These are phyloP conservation scores for Aurelia aurita DNA, from an alignment of 30 jellyfish, hydroid and myxozoan species.

Conservation along the genomic window DNA sequence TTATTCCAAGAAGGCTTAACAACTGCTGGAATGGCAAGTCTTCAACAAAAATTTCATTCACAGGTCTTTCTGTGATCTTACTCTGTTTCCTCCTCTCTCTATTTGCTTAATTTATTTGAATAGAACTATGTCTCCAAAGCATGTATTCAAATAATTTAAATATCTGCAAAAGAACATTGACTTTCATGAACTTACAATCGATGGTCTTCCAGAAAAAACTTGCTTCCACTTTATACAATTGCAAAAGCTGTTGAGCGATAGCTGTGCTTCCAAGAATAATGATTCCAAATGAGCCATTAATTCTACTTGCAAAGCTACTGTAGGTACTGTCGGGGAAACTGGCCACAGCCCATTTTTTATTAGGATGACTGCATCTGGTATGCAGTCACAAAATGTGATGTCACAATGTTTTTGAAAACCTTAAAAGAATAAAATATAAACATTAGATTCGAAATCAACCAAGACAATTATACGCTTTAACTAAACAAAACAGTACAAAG, in stretches of 20 bases:
- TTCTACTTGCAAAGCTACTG: conserved; percentile 6
- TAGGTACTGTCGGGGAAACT: conserved; percentile 33
- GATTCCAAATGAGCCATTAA: conserved; percentile 31
- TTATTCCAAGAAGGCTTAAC: too few relatives aligned
- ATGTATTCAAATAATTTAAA: not conserved
- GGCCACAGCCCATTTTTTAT: conserved; percentile 39
- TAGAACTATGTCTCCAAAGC: not conserved
- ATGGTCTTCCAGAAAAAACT: conserved; percentile 16
- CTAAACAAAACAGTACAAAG: too few relatives aligned
- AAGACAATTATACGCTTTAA: too few relatives aligned
- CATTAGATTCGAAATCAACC: too few relatives aligned
- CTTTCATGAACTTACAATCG: conserved; percentile 13
- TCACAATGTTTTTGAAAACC: conserved; percentile 29
- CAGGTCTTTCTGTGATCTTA: too few relatives aligned
- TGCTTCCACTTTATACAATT: conserved; percentile 10
- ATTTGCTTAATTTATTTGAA: not conserved
- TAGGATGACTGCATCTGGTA: conserved; percentile 25
- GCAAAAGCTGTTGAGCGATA: conserved; percentile 46
- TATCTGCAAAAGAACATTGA: not conserved
- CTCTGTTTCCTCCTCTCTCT: too few relatives aligned
- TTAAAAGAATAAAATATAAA: not conserved
- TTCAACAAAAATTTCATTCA: too few relatives aligned
- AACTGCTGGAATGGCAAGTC: too few relatives aligned
- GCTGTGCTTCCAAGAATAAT: conserved; percentile 34
- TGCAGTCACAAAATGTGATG: conserved; percentile 20